phyloP scores from a whole-genome alignment of 2,888 invertebrate species.

The Pseudanteris insignis region DNA sequence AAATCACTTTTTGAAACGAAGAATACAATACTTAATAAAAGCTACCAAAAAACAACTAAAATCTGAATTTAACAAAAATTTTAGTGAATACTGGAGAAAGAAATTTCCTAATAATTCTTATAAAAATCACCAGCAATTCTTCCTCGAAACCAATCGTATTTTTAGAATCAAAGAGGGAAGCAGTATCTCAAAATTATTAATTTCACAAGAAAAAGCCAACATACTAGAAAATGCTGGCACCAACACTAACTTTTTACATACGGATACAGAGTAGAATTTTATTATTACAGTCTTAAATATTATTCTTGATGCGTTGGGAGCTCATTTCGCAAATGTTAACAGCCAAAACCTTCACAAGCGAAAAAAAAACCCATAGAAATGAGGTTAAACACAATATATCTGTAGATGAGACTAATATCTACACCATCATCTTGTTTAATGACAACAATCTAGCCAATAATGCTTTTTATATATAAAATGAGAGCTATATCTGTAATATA shows the following conservation, averaged over 20 bases:
- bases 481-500: slow-evolving; percentile 10
- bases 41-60: slow-evolving; percentile 3
- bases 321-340: slow-evolving; percentile 19
- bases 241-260: too few species aligned
- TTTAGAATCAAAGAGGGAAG: too few species aligned
- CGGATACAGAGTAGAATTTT: slow-evolving; percentile 1
- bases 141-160: slow-evolving; percentile 10
- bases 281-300: slow-evolving; percentile 3
- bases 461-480: background rate
- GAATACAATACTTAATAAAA: slow-evolving; percentile 10
- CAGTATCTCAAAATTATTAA: too few species aligned
- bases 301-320: slow-evolving; percentile 15
- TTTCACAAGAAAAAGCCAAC: too few species aligned
- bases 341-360: slow-evolving; percentile 8
- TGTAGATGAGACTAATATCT: slow-evolving; percentile 7
- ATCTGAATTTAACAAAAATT: slow-evolving; percentile 7
- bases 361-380: background rate
- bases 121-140: slow-evolving; percentile 6
- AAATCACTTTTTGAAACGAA: background rate
- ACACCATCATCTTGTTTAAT: slow-evolving; percentile 2
- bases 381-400: slow-evolving; percentile 6
- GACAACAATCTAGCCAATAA: slow-evolving; percentile 8
- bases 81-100: slow-evolving; percentile 13
- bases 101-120: slow-evolving; percentile 3
- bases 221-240: too few species aligned